Evolutionary conservation across 1,140 invertebrate species (phyloP), one percentile per base, ranked within the genome.

Genomic region (Drosophila pruinosa): DNA sequence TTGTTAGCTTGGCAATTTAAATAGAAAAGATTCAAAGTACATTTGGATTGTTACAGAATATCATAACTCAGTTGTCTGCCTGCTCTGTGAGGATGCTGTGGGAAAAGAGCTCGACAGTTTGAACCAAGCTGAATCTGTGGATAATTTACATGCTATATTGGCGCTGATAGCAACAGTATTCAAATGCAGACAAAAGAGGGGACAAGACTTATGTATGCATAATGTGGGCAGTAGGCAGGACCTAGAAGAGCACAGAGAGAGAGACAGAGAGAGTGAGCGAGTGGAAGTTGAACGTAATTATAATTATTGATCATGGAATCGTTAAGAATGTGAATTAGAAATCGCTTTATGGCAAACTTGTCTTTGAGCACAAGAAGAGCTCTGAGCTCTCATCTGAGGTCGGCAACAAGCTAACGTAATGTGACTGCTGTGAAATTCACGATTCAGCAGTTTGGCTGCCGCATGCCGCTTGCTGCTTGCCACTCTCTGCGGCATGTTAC

Each of bases 351-450:
- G 54, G 65, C 48, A 58, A 69, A 62, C 43, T 50, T 61, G 54
- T 45, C 36, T 41, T 58, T 21, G 28, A 7, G 28, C 6, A 31
- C 28, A 31, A 2, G 26, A 8, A 28, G 6, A 28, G 19, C 43
- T 19, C 31, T 17, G 24, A n/a, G n/a, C n/a, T n/a, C 17, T 22
- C 4, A 31, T n/a, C 21, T 31, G 21, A 43, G 26, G 10, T 22
- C 41, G 14, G 14, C 34, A 19, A 17, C 22, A 76, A 15, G 14
- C 36, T 67, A 75, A 50, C 61, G 65, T 82, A 82, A 82, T 82
- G 77, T 86, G 77, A 85, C 81, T 86, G 81, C 81, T 86, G 81
- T 86, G 76, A 85, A 86, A 77, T 80, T 76, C 81, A 85, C 81
- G 81, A 85, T 71, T 86, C 73, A 63, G 57, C 76, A 76, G 80